These are phyloP conservation scores for Macaria liturata DNA, from an alignment of 2,888 invertebrate species.

Conservation along the genomic window DNA sequence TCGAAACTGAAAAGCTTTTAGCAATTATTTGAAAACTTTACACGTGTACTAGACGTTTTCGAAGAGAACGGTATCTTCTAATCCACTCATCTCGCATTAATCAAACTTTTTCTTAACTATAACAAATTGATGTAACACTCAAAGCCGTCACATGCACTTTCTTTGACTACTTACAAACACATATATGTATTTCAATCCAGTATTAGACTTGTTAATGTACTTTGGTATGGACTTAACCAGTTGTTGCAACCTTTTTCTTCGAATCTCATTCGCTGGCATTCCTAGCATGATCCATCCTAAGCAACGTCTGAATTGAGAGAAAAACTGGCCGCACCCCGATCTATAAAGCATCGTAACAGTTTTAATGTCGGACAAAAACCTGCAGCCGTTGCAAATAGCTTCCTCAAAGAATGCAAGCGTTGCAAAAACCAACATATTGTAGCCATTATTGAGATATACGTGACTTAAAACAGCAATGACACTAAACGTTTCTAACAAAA, in stretches of 20 bases:
- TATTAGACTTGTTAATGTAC: conserved; percentile 36
- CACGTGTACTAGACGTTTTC: no score
- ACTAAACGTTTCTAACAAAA: conserved; percentile 8
- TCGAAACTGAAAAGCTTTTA: background rate
- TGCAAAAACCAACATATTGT: conserved; percentile 20
- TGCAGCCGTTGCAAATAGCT: conserved; percentile 46
- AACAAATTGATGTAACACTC: conserved; percentile 18
- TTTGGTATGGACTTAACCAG: conserved; percentile 27
- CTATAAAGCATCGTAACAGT: conserved; percentile 51
- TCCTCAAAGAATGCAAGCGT: conserved; percentile 42
- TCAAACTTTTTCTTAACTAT: no score
- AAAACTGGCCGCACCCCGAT: conserved; percentile 57
- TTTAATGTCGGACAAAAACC: conserved; percentile 49
- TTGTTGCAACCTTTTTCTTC: conserved; percentile 32
- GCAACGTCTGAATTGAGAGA: conserved; percentile 42
- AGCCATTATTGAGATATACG: conserved; percentile 25
- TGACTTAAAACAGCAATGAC: conserved; percentile 12
- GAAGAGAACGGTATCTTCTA: conserved; percentile 8
- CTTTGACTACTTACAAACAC: conserved; percentile 13
- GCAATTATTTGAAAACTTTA: background rate
- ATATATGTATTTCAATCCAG: conserved; percentile 25
- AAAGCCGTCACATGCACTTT: conserved; percentile 20
- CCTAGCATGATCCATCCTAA: conserved; percentile 50
- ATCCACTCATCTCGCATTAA: no score
- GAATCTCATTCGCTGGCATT: conserved; percentile 51